A percentile compares a stretch with the other conserved stretches of the same genome.
phyloP scores from a whole-genome alignment of 1,140 invertebrate species.

The Apis laboriosa region DNA sequence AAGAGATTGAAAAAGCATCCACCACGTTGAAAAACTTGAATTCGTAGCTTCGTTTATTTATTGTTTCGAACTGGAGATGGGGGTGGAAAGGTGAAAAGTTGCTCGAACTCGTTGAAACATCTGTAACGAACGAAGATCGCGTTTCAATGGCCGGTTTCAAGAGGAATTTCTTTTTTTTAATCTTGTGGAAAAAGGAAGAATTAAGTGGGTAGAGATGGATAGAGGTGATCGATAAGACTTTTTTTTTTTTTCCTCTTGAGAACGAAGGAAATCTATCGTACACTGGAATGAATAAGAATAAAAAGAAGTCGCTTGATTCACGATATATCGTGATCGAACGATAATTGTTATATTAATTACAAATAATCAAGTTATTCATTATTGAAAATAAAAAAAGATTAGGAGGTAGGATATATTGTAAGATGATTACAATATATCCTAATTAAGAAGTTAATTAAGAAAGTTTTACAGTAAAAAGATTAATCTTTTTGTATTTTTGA shows the following conservation, averaged over 20 bases:
- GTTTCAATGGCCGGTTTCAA: slow-evolving; percentile 14
- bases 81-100: background rate
- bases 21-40: background rate
- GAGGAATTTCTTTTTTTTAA: background rate
- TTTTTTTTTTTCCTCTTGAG: background rate
- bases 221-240: slow-evolving; percentile 14
- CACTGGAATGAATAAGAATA: background rate
- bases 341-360: background rate
- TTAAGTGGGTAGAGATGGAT: background rate
- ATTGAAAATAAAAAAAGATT: too few species aligned
- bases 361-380: background rate
- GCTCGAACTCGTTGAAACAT: slow-evolving; percentile 5
- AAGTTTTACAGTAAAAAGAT: too few species aligned
- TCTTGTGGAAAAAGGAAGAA: background rate
- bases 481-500: too few species aligned
- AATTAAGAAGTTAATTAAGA: too few species aligned
- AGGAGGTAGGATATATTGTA: too few species aligned
- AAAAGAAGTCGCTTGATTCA: background rate
- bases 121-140: slow-evolving; percentile 30
- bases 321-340: background rate
- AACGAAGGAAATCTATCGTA: background rate
- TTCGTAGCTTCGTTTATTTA: slow-evolving; percentile 20
- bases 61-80: slow-evolving; percentile 22
- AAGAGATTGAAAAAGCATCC: background rate
- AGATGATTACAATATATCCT: too few species aligned